Base-by-base conservation (phyloP, 2,797 vertebrate genomes). In the Scomberomorus guttatus region DNA sequence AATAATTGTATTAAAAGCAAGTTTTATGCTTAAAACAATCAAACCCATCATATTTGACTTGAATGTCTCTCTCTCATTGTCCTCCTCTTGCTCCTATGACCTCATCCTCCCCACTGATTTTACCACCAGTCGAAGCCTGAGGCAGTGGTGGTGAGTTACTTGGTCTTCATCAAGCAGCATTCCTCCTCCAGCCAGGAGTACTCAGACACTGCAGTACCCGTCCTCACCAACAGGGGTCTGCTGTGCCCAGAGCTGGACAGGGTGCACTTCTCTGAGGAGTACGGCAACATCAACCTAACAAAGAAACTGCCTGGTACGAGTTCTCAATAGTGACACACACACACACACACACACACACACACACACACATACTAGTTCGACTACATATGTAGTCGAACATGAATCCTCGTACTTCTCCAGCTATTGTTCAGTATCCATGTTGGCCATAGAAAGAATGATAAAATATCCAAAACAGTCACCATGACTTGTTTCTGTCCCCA, bases 161-260 rank as follows among this genome's bases (percentile, higher is more conserved):
- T 96, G 83, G 91, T 95, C 72, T 96, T 96, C 89, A 95, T 96
- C 89, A 96, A 96, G 89, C 89, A 89, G 74, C 92, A 96, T 75
- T 93, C 93, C 3, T 52, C 86, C 52, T 89, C 74, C 68, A 87
- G 77, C 63, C 90, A 87, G 75, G 93, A 95, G 29, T 92, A 92
- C 67, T 64, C 90, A 3, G 81, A 88, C 52, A 50, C 73, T 0
- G 69, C 71, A 79, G 75, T 96, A 22, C 96, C 96, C 0, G 93
- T 96, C 72, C 92, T 95, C 68, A 96, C 96, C 91, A 95, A 61
- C 89, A 92, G 85, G 79, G 95, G 94, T 56, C 93, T 96, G 73
- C 80, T 89, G 44, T 94, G 90, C 50, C 94, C 95, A 3, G n/a
- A 66, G 1, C 61, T 87, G 29, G 80, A 87, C 61, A 91, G 86